A percentile compares a stretch with the other conserved stretches of the same genome.
phyloP scores from a whole-genome alignment of 2,888 invertebrate species.

The Chromoteleia sp. region DNA sequence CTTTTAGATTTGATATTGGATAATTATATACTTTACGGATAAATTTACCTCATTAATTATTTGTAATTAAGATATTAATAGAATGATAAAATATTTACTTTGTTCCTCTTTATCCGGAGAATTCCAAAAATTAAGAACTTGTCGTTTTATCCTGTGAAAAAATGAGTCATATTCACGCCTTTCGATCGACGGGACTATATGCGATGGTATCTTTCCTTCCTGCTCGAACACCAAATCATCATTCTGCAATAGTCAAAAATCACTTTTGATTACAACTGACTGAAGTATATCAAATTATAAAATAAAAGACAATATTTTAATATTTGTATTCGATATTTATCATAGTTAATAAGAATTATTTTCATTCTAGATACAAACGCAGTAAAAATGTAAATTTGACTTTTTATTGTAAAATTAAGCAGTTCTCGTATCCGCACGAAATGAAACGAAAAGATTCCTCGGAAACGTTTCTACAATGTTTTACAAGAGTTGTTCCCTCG shows the following conservation, averaged over 20 bases:
- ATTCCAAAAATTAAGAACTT: conserved; percentile 69
- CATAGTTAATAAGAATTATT: too few relatives aligned
- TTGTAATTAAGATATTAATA: conserved; percentile 17
- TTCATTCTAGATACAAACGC: too few relatives aligned
- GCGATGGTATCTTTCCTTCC: conserved; percentile 74
- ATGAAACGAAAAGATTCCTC: neutral
- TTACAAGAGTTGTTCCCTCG: conserved; percentile 5
- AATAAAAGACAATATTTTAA: too few relatives aligned
- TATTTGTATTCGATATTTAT: too few relatives aligned
- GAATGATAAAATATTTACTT: conserved; percentile 21
- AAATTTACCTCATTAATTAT: too few relatives aligned
- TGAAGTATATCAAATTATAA: too few relatives aligned
- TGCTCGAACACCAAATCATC: conserved; percentile 81
- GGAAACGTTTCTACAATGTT: conserved; percentile 19
- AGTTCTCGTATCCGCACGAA: neutral
- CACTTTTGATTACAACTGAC: too few relatives aligned
- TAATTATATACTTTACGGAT: too few relatives aligned
- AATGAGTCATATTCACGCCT: conserved; percentile 73
- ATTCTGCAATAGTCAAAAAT: conserved; percentile 74
- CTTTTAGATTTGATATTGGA: too few relatives aligned
- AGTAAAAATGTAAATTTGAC: too few relatives aligned
- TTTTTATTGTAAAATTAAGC: too few relatives aligned
- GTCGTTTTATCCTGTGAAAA: conserved; percentile 83
- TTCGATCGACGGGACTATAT: conserved; percentile 74
- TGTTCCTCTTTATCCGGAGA: conserved; percentile 29